These are phyloP conservation scores for Cabera pusaria DNA, from an alignment of 2,888 invertebrate genomes.

Conservation along the genomic window DNA sequence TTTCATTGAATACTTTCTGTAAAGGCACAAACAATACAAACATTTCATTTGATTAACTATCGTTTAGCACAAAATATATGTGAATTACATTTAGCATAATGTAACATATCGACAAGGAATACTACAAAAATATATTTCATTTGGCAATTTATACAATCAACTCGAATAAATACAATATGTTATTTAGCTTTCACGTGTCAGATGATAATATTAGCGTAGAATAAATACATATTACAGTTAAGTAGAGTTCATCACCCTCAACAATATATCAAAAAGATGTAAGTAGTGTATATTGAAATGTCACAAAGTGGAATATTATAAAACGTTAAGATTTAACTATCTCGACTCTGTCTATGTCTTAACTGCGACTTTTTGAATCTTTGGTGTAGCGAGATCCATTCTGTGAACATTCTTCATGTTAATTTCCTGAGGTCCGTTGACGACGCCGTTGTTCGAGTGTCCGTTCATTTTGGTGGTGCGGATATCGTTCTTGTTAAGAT, in stretches of 20 bases:
- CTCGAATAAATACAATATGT: conserved; percentile 30
- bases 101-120: conserved; percentile 51
- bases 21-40: conserved; percentile 77
- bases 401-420: conserved; percentile 51
- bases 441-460: conserved; percentile 33
- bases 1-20: conserved; percentile 41
- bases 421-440: conserved; percentile 41
- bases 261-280: conserved; percentile 33
- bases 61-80: conserved; percentile 32
- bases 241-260: conserved; percentile 26
- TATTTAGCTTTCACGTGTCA: conserved; percentile 23
- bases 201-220: conserved; percentile 24
- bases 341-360: conserved; percentile 59
- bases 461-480: conserved; percentile 38
- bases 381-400: conserved; percentile 72
- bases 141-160: conserved; percentile 69
- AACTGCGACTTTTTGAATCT: conserved; percentile 76
- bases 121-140: conserved; percentile 80
- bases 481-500: conserved; percentile 25
- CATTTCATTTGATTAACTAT: conserved; percentile 33
- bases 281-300: conserved; percentile 36
- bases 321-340: conserved; percentile 55
- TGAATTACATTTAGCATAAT: conserved; percentile 34
- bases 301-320: conserved; percentile 66
- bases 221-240: conserved; percentile 11